Base-by-base conservation (phyloP, 1,140 invertebrate genomes). In the Probaryconus sp. region DNA sequence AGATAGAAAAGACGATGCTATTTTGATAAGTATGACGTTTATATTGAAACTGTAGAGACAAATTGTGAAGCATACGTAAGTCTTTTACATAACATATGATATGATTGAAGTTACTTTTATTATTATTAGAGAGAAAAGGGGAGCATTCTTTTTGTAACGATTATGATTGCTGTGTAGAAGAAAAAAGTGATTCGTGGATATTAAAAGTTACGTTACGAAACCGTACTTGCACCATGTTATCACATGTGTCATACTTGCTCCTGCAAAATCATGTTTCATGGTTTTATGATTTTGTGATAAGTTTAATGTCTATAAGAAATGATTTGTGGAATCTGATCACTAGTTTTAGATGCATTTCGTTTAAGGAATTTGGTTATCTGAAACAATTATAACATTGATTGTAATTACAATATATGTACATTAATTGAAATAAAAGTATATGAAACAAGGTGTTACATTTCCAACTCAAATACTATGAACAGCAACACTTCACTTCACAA, bases 11-110 rank as follows among this genome's bases (percentile, higher is more conserved):
- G 45, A 64, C 60, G 53, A 72, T 72, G 69, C 69, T 65, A 65
- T 72, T 72, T 72, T 72, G 69, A 72, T 72, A 72, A 72, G 58
- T 72, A 72, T 72, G 21, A 64, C 40, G 60, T 72, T 72, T 72
- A 60, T 65, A 72, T 53, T 38, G 35, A 58, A 56, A 42, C 20
- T 45, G 33, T 42, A n/a, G 60, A 64, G 60, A 58, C 40, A 56
- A 72, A 50, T 72, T 72, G 61, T 65, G 65, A 65, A 65, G 55
- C 53, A 72, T 72, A 65, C 60, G 69, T 72, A 72, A 72, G 42
- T 56, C 40, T 40, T 72, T 72, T 65, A 65, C 69, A 72, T 72
- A 72, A 30, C n/a, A n/a, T n/a, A n/a, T n/a, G n/a, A 58, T 72
- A 60, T 42, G 43, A 35, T 58, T 38, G 60, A 58, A 16, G 47